Base-by-base conservation (phyloP, 2,888 invertebrate genomes). In the Oscheius sp. region DNA sequence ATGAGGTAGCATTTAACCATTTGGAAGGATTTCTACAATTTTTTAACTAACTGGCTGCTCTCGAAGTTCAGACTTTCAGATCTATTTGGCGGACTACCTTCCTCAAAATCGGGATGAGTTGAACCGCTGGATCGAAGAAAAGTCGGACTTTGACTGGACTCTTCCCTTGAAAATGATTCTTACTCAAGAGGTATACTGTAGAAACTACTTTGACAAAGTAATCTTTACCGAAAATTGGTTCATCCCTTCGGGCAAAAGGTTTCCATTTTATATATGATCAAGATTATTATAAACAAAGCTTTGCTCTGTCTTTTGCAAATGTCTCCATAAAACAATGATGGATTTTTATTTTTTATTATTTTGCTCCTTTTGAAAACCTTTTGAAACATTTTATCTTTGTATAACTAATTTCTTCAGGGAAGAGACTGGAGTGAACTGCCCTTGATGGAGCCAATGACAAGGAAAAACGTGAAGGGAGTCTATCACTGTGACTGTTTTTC, bases 41-140 rank as follows among this genome's bases (percentile, higher is more conserved):
- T 28, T 51, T 33, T 24, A 57, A 54, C 9, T 14, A 8, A 44
- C 59, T 26, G 14, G 14, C 33, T 28, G 20, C 36, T 30, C 32
- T 24, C 17, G 44, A 14, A 41, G 59, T 41, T 59, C 20, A 14
- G 30, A 17, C 4, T 71, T 79, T 36, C 70, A 82, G 79, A 75
- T 84, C 50, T 81, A 82, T 67, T 71, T 84, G 47, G 80, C 84
- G 45, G 84, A 84, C 71, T 84, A 82, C 66, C 69, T 85, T 64
- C 80, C 78, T 24, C 82, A 84, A 49, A 84, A 84, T 51, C 73
- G 82, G 6, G 75, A 74, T 4, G 85, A 84, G 59, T 67, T 84
- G 61, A 47, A 65, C 12, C 36, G 61, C 41, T 84, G 84, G 84
- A 44, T 73, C 50, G 69, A 71, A 59, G 54, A 73, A 8, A 64